Evolutionary conservation across 1,140 invertebrate genomes (phyloP).

Genomic region (Cryptotermes secundus): DNA sequence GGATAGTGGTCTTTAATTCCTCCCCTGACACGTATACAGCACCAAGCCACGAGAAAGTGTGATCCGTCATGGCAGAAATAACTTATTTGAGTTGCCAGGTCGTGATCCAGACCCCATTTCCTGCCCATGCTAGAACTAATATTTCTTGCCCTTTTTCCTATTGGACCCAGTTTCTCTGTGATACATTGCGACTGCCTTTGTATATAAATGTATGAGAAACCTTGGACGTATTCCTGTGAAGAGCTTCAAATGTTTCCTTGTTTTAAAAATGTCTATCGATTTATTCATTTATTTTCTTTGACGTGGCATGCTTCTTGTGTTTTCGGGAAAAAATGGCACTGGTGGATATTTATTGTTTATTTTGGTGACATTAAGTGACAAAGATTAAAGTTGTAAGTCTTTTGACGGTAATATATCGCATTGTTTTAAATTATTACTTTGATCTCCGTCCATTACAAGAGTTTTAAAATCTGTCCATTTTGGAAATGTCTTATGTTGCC

Average conservation of each 20-base stretch:
- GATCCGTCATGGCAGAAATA: background rate
- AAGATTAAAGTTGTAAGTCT: too few relatives aligned
- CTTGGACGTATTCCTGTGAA: background rate
- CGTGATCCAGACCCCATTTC: background rate
- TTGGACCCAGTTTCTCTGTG: background rate
- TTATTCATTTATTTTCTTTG: background rate
- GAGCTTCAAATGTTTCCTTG: background rate
- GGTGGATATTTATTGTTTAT: too few relatives aligned
- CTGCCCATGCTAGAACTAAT: background rate
- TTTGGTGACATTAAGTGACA: too few relatives aligned
- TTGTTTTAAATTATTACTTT: too few relatives aligned
- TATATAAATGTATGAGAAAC: background rate
- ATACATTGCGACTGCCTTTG: background rate
- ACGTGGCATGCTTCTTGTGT: background rate
- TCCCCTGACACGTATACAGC: background rate
- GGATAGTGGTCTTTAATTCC: background rate
- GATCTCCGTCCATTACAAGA: too few relatives aligned
- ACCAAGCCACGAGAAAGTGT: background rate
- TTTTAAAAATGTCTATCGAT: background rate
- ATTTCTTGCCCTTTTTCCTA: background rate
- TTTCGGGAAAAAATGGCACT: too few relatives aligned
- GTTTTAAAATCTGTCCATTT: too few relatives aligned
- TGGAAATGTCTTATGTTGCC: too few relatives aligned
- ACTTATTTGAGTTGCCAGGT: background rate
- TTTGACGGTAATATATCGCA: too few relatives aligned